Conservation (phyloP, 2,113 vertebrate genomes). For the Oxyura jamaicensis region DNA sequence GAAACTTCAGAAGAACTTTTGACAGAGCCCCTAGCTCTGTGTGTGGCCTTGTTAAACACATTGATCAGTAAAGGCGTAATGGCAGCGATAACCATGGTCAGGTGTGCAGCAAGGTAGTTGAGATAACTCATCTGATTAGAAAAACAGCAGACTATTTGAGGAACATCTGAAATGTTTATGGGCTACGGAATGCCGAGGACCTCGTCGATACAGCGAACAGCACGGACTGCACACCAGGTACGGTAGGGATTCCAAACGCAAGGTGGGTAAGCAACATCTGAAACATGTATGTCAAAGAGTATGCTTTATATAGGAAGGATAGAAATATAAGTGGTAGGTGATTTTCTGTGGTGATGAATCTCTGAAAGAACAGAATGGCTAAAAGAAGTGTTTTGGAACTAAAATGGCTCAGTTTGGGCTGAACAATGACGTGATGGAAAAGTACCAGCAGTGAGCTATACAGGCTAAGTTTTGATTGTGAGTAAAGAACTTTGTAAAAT, state of each 20-base stretch:
- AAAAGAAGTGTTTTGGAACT: background rate
- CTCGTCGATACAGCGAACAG: background rate
- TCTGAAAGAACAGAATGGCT: background rate
- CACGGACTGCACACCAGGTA: background rate
- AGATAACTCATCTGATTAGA: background rate
- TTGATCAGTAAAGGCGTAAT: background rate
- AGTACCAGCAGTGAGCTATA: background rate
- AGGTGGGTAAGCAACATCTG: background rate
- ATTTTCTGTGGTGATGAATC: background rate
- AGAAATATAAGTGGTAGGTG: background rate
- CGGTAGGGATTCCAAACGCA: background rate
- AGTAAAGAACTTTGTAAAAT: background rate
- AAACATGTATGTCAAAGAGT: rapidly evolving
- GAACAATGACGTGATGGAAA: background rate
- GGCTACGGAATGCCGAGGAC: background rate
- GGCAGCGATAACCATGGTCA: background rate
- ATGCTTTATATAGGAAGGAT: background rate
- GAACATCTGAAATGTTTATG: background rate
- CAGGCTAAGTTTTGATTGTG: background rate
- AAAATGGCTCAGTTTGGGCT: background rate
- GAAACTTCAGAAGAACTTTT: constrained; percentile 75
- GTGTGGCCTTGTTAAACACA: background rate
- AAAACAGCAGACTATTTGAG: background rate
- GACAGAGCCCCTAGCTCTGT: constrained; percentile 58
- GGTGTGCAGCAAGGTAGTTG: background rate